Evolutionary conservation across 2,797 vertebrate genomes (phyloP).

Genomic region (Peromyscus eremicus): DNA sequence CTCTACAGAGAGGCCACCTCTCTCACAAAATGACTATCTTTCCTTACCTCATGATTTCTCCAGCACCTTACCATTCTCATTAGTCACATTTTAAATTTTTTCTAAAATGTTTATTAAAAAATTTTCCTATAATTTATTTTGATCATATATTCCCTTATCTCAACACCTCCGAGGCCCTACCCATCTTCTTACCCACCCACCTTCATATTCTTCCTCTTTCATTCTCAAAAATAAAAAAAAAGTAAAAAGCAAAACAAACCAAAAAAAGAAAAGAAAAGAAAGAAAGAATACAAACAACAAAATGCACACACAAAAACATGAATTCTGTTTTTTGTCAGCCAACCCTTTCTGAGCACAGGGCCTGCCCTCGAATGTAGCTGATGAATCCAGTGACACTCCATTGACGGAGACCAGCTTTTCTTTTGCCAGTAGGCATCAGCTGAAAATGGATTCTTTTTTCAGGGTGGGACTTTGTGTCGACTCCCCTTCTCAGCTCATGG

Average conservation of each 20-base stretch:
- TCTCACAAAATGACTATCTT: conserved; percentile 8
- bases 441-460: neutral
- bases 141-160: no score
- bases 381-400: neutral
- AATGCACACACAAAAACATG: neutral
- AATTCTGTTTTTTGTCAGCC: neutral
- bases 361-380: neutral
- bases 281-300: neutral
- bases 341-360: neutral
- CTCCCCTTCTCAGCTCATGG: neutral
- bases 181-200: neutral
- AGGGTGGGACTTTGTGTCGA: neutral
- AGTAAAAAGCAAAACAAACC: neutral
- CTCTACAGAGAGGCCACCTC: neutral
- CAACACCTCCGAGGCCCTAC: neutral
- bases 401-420: neutral
- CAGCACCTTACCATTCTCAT: neutral
- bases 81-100: neutral
- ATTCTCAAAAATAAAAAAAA: neutral
- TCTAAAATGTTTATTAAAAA: neutral
- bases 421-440: neutral
- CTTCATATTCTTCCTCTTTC: neutral
- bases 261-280: neutral
- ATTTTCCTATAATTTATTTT: neutral
- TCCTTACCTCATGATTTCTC: neutral